Conservation (phyloP, 1,140 invertebrate species). For the Trichonephila clavata region DNA sequence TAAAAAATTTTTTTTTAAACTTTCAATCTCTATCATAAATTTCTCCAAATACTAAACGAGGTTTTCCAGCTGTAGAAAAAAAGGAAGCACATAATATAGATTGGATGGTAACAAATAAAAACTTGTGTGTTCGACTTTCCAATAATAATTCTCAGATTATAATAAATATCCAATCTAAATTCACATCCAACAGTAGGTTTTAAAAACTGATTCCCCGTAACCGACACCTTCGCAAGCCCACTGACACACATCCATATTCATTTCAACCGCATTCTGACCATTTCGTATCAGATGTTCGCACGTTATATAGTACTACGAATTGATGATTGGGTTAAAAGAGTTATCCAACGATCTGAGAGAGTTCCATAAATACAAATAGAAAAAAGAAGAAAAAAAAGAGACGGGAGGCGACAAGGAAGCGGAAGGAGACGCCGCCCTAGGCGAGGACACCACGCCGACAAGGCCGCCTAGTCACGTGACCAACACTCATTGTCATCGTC, state of each 20-base stretch:
- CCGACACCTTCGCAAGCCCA: neutral
- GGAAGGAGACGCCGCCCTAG: constrained; percentile 72
- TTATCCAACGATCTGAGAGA: neutral
- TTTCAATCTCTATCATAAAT: too few species aligned
- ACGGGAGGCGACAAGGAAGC: constrained; percentile 63
- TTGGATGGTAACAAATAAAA: too few species aligned
- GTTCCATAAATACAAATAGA: too few species aligned
- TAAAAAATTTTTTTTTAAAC: too few species aligned
- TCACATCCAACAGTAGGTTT: neutral
- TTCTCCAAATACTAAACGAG: too few species aligned
- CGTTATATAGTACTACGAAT: neutral
- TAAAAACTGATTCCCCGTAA: neutral
- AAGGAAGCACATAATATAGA: too few species aligned
- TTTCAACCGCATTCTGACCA: neutral
- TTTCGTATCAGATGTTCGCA: neutral
- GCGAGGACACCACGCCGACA: constrained; percentile 68
- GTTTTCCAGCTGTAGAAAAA: too few species aligned
- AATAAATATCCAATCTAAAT: too few species aligned
- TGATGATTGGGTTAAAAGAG: neutral
- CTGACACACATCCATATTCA: neutral
- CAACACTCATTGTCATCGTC: constrained; percentile 34
- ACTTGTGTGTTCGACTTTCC: too few species aligned
- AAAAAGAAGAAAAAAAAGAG: neutral
- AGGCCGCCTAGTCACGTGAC: constrained; percentile 52
- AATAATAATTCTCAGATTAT: too few species aligned